These are phyloP conservation scores for Stigmatopora nigra DNA, from an alignment of 2,113 vertebrate species.

Conservation along the genomic window DNA sequence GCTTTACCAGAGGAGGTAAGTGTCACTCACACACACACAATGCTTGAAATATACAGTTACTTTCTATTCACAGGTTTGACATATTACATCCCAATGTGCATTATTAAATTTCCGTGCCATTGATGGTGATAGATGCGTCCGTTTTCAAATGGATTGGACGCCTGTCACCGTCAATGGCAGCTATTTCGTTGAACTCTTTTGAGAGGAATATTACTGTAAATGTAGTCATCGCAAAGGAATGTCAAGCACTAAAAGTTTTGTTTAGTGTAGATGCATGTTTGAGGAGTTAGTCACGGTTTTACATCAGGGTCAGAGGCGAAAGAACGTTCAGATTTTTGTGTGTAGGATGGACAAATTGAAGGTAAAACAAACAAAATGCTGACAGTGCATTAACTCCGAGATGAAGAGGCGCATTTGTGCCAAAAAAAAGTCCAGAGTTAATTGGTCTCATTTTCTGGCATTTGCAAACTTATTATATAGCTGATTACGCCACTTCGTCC, in stretches of 20 bases:
- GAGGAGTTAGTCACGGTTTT: slow-evolving; percentile 20
- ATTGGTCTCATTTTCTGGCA: background rate
- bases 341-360: too few relatives aligned
- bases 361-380: background rate
- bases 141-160: too few relatives aligned
- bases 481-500: background rate
- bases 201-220: slow-evolving; percentile 1
- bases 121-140: too few relatives aligned
- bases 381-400: background rate
- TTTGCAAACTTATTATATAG: slow-evolving; percentile 4
- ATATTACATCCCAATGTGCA: background rate
- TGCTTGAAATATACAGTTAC: background rate
- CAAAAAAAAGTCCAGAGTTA: background rate
- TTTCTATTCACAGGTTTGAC: background rate
- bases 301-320: slow-evolving; percentile 23
- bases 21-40: too few relatives aligned
- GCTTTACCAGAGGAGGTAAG: slow-evolving; percentile 95
- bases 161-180: too few relatives aligned
- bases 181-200: background rate
- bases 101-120: too few relatives aligned
- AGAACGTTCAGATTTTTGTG: background rate
- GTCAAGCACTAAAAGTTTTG: slow-evolving; percentile 2
- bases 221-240: background rate
- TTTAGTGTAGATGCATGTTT: slow-evolving; percentile 6
- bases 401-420: background rate